Evolutionary conservation across 2,113 vertebrate species (phyloP).

Genomic region (Phoenicopterus ruber): DNA sequence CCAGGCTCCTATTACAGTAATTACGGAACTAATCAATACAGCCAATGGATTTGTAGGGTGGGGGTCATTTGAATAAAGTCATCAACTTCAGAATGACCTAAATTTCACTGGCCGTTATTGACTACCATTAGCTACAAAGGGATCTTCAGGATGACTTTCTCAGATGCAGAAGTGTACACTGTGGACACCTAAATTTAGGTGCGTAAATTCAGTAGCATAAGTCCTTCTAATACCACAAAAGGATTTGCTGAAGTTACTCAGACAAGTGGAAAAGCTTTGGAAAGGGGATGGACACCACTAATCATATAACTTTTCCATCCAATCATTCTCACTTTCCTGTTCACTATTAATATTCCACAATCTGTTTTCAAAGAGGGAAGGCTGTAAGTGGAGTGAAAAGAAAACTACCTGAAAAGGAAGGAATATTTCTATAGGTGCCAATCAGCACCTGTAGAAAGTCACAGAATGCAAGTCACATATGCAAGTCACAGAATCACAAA

Average conservation of each 20-base stretch:
- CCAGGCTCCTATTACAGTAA: neutral
- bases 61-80: neutral
- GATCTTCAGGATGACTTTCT: neutral
- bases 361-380: neutral
- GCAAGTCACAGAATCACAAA: neutral
- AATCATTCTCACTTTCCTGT: neutral
- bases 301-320: neutral
- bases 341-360: neutral
- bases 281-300: neutral
- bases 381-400: neutral
- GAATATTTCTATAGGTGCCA: neutral
- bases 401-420: neutral
- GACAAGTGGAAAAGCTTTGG: neutral
- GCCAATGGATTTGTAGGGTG: neutral
- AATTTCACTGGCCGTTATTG: neutral
- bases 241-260: neutral
- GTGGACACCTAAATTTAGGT: neutral
- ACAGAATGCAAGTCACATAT: neutral
- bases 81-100: neutral
- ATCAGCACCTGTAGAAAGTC: no score
- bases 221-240: neutral
- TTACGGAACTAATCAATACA: conserved; percentile 18
- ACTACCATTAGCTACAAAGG: neutral
- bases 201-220: neutral
- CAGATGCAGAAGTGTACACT: neutral